These are phyloP conservation scores for Oligia latruncula DNA, from an alignment of 2,888 invertebrate genomes.

Conservation along the genomic window DNA sequence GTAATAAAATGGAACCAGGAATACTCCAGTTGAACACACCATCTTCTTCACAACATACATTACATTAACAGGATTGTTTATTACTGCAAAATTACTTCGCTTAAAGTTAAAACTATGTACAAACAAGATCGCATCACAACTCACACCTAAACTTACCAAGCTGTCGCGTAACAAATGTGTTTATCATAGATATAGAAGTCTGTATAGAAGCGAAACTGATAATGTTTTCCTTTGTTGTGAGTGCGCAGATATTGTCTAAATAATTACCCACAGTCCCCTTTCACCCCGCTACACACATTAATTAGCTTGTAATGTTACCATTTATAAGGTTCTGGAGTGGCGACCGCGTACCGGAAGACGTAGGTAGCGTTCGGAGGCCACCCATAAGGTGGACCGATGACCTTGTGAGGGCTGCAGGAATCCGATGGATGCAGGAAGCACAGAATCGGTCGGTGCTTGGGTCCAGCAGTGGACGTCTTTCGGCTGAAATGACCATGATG, in stretches of 20 bases:
- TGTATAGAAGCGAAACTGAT: constrained; percentile 1
- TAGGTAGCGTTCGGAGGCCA: no score
- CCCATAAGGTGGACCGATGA: no score
- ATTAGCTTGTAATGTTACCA: neutral
- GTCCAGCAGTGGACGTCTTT: no score
- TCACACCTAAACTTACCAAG: constrained; percentile 46
- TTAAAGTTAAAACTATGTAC: constrained; percentile 35
- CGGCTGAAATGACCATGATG: no score
- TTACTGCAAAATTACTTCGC: constrained; percentile 5
- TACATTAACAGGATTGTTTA: constrained; percentile 17
- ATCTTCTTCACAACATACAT: constrained; percentile 1
- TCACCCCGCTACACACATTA: neutral
- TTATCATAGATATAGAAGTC: constrained; percentile 16
- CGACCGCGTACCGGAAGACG: no score
- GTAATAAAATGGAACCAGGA: neutral
- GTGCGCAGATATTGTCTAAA: neutral
- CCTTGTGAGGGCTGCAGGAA: no score
- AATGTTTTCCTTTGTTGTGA: neutral
- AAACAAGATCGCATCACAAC: constrained; percentile 31
- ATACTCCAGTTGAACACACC: neutral
- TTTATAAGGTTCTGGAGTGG: no score
- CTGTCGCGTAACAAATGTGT: constrained; percentile 52
- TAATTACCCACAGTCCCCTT: neutral
- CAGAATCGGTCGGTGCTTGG: no score
- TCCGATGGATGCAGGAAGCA: no score